Base-by-base conservation (phyloP, 2,113 vertebrate species). In the Mormyrus lacerda region DNA sequence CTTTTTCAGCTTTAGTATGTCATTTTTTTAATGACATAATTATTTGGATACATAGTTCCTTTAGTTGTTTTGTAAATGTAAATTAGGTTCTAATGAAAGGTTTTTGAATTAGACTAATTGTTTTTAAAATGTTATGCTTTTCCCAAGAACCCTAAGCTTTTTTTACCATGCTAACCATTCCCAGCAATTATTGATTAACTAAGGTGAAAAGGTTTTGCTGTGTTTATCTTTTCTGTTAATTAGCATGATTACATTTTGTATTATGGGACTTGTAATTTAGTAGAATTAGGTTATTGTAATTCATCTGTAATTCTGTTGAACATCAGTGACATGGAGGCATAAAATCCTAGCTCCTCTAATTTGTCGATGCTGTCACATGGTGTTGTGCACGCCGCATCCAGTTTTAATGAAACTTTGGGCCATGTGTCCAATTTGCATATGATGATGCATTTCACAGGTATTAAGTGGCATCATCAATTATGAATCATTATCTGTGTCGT, bases 391-490 rank as follows among this genome's bases (percentile, higher is more conserved):
- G 73, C 35, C 4, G 3, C 35, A 42, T 79, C 35, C 31, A 87
- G 89, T 92, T 90, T 91, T 55, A 91, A 92, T 92, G 48, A 90
- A 82, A 90, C 91, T 69, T 89, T 10, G n/a, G 91, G 79, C 92
- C 91, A 91, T 91, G 82, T 89, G n/a, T 69, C 42, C 50, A 84
- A 92, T 94, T 94, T 91, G 88, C 91, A 89, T 89, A 86, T 91
- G 91, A 94, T 93, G 91, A 93, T 93, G 91, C 88, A 89, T 79
- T 92, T 42, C 88, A 88, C 91, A 90, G 92, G 61, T 90, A 89
- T 93, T 93, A 87, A 87, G 89, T 91, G 85, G 89, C 91, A 88
- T 91, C 88, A 92, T 94, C 91, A 92, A 92, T 94, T 92, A 90
- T 87, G 86, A 89, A 92, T 51, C 89, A 86, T 89, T 89, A 92